Conservation (phyloP, 2,888 invertebrate species). For the Bimastos eiseni region DNA sequence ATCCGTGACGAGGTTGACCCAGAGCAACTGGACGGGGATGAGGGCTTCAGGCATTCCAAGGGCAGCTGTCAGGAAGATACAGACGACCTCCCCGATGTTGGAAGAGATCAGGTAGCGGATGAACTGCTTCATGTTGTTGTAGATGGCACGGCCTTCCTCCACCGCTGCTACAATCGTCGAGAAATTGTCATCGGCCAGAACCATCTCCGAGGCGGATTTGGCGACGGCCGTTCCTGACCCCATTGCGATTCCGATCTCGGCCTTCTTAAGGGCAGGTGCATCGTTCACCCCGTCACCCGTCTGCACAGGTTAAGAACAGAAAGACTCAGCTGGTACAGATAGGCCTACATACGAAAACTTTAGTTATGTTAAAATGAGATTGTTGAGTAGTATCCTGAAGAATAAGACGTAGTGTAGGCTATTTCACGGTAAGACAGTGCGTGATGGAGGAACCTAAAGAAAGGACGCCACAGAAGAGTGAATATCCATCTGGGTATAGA, state of each 20-base stretch:
- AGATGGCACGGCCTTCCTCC: constrained; percentile 88
- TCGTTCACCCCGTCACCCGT: constrained; percentile 99
- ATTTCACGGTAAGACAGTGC: too few relatives aligned
- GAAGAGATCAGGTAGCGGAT: constrained; percentile 99
- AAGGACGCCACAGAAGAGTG: too few relatives aligned
- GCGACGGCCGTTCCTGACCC: constrained; percentile 99
- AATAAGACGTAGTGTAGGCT: too few relatives aligned
- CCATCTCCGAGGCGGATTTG: constrained; percentile 98
- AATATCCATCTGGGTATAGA: too few relatives aligned
- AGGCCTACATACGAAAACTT: neutral
- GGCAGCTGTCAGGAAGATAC: constrained; percentile 98
- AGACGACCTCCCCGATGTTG: constrained; percentile 87
- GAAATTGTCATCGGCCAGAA: constrained; percentile 99
- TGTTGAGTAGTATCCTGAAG: too few relatives aligned
- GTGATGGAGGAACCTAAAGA: too few relatives aligned
- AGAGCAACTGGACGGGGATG: constrained; percentile 97
- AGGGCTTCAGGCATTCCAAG: constrained; percentile 98
- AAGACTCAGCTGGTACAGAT: neutral
- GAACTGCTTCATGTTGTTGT: constrained; percentile 99
- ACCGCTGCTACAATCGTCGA: constrained; percentile 93
- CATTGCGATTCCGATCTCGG: constrained; percentile 86
- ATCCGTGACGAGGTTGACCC: constrained; percentile 98
- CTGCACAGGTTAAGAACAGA: constrained; percentile 63
- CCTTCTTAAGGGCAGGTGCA: constrained; percentile 97
- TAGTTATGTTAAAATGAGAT: neutral